A percentile compares a stretch with the other conserved stretches of the same genome.
Conservation (phyloP, 2,797 vertebrate genomes). For the Syngnathus acus region DNA sequence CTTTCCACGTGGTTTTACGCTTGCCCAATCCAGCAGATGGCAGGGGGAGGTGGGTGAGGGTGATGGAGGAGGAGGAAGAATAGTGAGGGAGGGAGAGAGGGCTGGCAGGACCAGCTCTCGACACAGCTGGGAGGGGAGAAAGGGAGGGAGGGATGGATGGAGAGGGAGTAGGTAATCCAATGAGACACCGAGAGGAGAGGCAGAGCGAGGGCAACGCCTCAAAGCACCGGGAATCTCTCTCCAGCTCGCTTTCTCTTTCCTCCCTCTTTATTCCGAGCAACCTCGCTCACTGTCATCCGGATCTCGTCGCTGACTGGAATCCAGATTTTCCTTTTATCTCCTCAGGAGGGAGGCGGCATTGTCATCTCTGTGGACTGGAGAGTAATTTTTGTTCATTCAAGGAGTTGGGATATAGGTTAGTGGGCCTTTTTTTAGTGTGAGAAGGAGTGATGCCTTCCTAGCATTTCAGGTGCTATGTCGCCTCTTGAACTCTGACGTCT, state of each 20-base stretch:
- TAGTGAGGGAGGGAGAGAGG: conserved; percentile 11
- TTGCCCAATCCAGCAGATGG: conserved; percentile 48
- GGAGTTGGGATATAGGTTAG: conserved; percentile 63
- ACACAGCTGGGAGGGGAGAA: conserved; percentile 67
- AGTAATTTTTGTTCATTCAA: conserved; percentile 61
- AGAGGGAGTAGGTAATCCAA: conserved; percentile 68
- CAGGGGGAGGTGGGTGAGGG: conserved; percentile 5
- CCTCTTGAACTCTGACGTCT: conserved; percentile 12
- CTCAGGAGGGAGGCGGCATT: conserved; percentile 2
- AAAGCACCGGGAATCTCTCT: conserved; percentile 55
- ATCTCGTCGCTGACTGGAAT: conserved; percentile 23
- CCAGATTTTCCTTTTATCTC: conserved; percentile 5
- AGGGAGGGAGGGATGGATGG: conserved; percentile 24
- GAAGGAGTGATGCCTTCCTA: conserved; percentile 49
- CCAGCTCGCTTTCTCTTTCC: conserved; percentile 24
- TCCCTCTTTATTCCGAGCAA: conserved; percentile 38
- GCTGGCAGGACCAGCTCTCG: conserved; percentile 53
- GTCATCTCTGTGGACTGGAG: conserved; percentile 19
- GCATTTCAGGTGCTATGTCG: conserved; percentile 27
- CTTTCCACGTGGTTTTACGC: conserved; percentile 27
- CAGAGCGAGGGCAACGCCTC: conserved; percentile 65
- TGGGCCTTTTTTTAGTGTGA: conserved; percentile 47
- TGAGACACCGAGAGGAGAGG: conserved; percentile 62
- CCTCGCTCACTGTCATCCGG: conserved; percentile 41
- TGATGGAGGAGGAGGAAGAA: conserved; percentile 19